Percentiles rank a stretch among this genome's conserved stretches.
Evolutionary conservation across 2,113 vertebrate genomes (phyloP).

Genomic region (Dascyllus trimaculatus): DNA sequence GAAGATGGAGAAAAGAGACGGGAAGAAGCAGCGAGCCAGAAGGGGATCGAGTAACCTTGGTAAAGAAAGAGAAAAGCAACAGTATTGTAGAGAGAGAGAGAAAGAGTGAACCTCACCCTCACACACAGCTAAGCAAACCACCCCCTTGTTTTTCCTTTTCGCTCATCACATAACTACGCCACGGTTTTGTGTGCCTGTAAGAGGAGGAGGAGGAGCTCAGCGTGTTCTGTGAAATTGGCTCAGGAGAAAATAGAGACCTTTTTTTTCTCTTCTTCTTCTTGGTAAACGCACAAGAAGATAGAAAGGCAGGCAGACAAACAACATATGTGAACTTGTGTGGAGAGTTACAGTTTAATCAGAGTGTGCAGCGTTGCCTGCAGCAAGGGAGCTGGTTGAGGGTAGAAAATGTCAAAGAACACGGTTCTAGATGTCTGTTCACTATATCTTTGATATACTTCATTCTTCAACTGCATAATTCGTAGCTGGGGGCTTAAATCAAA

Average conservation of each 20-base stretch:
- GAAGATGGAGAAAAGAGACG: background rate
- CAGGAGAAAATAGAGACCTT: conserved; percentile 31
- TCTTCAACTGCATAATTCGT: conserved; percentile 8
- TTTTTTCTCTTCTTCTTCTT: conserved; percentile 19
- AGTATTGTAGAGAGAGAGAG: conserved; percentile 39
- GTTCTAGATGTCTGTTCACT: background rate
- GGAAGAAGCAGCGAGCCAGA: background rate
- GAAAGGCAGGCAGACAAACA: conserved; percentile 32
- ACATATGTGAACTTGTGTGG: conserved; percentile 1
- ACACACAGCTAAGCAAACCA: conserved; percentile 67
- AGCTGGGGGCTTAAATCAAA: background rate
- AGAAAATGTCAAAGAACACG: conserved; percentile 24
- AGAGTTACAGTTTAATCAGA: conserved; percentile 8
- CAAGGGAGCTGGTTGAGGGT: conserved; percentile 6
- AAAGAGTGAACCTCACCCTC: conserved; percentile 52
- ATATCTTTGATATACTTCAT: conserved; percentile 18
- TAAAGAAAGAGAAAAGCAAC: conserved; percentile 30
- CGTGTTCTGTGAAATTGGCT: conserved; percentile 59
- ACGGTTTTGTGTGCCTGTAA: conserved; percentile 45
- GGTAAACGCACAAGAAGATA: background rate
- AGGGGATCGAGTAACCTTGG: conserved; percentile 11
- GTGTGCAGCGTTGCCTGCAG: background rate
- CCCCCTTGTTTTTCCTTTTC: conserved; percentile 58
- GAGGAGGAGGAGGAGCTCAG: conserved; percentile 53
- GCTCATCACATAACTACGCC: conserved; percentile 54